phyloP scores from a whole-genome alignment of 2,888 invertebrate species.

The Lasioglossum oenotherae region DNA sequence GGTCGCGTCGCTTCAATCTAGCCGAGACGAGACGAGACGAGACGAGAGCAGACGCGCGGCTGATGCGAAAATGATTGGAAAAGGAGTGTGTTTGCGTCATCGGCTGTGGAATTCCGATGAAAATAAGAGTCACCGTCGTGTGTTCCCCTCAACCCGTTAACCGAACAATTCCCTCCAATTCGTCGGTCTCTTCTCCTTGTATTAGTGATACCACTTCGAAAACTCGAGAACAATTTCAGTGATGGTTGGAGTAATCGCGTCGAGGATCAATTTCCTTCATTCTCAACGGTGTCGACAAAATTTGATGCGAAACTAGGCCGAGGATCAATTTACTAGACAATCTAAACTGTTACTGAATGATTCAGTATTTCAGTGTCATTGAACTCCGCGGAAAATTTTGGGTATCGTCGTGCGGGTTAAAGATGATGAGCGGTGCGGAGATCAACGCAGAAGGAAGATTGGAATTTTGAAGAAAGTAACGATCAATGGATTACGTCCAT shows the following conservation, averaged over 20 bases:
- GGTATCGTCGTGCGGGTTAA: too few relatives aligned
- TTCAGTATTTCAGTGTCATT: too few relatives aligned
- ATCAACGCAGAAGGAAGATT: not conserved
- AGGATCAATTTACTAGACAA: too few relatives aligned
- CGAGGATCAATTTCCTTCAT: not conserved
- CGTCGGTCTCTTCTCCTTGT: not conserved
- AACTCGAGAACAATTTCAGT: not conserved
- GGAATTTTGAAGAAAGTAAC: not conserved
- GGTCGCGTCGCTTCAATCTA: constrained; percentile 1
- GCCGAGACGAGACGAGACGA: not conserved
- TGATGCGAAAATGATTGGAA: constrained; percentile 15
- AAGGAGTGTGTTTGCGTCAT: constrained; percentile 7
- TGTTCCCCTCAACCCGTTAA: not conserved
- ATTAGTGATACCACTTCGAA: not conserved
- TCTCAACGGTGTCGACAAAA: not conserved
- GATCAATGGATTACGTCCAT: not conserved
- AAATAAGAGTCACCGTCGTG: not conserved
- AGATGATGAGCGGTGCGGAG: too few relatives aligned
- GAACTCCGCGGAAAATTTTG: too few relatives aligned
- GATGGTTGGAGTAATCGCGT: not conserved
- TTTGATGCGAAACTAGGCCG: not conserved
- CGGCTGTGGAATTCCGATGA: not conserved
- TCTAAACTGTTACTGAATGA: too few relatives aligned
- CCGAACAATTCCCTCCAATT: not conserved
- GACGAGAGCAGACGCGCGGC: not conserved